These are phyloP conservation scores for Temnothorax curvispinosus DNA, from an alignment of 1,140 invertebrate genomes.

Conservation along the genomic window DNA sequence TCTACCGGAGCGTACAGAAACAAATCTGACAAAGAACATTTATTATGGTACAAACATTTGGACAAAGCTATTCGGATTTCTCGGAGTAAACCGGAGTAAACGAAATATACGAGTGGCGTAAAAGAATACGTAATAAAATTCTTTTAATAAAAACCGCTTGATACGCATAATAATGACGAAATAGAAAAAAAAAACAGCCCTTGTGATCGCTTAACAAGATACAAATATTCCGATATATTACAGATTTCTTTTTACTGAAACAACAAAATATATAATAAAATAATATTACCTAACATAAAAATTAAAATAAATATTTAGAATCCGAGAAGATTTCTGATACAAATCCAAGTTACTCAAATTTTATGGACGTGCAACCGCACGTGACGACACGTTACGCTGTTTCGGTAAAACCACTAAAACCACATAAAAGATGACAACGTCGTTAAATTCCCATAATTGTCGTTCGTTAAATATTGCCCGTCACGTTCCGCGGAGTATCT, in stretches of 20 bases:
- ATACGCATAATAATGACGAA: background rate
- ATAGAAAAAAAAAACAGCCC: background rate
- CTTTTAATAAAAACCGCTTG: background rate
- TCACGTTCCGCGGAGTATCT: background rate
- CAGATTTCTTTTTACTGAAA: background rate
- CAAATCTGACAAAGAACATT: constrained; percentile 34
- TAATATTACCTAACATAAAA: background rate
- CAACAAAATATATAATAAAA: background rate
- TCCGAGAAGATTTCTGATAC: background rate
- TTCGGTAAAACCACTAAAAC: constrained; percentile 2
- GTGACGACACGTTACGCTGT: background rate
- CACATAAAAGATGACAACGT: constrained; percentile 51
- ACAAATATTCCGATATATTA: background rate
- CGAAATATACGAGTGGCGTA: constrained; percentile 10
- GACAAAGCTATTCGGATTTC: background rate
- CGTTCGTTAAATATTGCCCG: constrained; percentile 4
- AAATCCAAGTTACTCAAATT: background rate
- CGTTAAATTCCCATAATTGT: background rate
- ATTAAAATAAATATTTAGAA: background rate
- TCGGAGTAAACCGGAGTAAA: constrained; percentile 5
- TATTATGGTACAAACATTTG: constrained; percentile 30
- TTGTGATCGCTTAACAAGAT: background rate
- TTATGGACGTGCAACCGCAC: background rate
- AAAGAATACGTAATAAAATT: background rate
- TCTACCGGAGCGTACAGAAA: constrained; percentile 1